Conservation (phyloP, 2,113 vertebrate genomes). For the Labeo rohita region DNA sequence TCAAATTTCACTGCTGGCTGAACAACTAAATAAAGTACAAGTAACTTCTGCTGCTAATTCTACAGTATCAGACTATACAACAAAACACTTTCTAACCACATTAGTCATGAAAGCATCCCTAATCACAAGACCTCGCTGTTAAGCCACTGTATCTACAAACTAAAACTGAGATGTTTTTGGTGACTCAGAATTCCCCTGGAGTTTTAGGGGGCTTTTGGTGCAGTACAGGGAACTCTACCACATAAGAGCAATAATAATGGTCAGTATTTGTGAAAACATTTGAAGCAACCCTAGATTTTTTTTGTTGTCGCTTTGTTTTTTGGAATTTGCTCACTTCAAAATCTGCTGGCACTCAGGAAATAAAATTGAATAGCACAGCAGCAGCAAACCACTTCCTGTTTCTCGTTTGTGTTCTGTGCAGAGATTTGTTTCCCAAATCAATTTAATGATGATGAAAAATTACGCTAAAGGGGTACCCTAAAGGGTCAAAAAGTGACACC, state of each 20-base stretch:
- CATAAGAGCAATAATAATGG: not conserved
- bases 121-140: not conserved
- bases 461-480: no score
- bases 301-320: not conserved
- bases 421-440: constrained; percentile 68
- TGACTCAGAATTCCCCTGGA: not conserved
- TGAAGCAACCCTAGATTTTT: not conserved
- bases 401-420: constrained; percentile 49
- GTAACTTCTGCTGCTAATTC: not conserved
- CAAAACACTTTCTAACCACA: not conserved
- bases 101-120: not conserved
- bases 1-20: no score
- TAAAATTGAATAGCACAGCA: not conserved
- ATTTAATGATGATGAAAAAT: not conserved
- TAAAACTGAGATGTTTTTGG: not conserved
- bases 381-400: constrained; percentile 69
- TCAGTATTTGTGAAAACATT: not conserved
- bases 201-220: not conserved
- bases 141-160: not conserved
- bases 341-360: constrained; percentile 32
- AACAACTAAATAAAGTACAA: not conserved
- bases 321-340: not conserved
- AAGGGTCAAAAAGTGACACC: no score
- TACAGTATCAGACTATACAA: not conserved
- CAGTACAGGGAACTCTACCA: not conserved